A percentile compares a stretch with the other conserved stretches of the same genome.
These are phyloP conservation scores for Drosophila parvula DNA, from an alignment of 1,140 invertebrate genomes.

Conservation along the genomic window DNA sequence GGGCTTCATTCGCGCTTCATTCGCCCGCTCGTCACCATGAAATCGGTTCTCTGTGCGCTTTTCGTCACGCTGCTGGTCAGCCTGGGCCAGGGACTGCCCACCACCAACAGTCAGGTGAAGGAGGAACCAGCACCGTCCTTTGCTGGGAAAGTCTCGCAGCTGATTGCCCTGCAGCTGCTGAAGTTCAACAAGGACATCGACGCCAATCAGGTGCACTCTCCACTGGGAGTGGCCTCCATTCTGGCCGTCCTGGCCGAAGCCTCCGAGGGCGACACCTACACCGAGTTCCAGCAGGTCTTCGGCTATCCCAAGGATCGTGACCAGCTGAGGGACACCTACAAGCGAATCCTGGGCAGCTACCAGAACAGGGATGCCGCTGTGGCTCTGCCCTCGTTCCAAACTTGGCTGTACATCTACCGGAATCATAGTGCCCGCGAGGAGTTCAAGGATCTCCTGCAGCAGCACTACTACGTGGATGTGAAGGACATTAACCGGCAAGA, in stretches of 20 bases:
- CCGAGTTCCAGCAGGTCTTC: constrained; percentile 86
- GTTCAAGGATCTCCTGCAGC: constrained; percentile 86
- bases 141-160: constrained; percentile 71
- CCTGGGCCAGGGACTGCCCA: constrained; percentile 42
- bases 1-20: constrained; percentile 73
- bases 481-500: constrained; percentile 85
- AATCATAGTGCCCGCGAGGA: constrained; percentile 87
- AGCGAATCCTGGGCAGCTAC: constrained; percentile 85
- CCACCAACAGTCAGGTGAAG: constrained; percentile 6
- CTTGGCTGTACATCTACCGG: constrained; percentile 88
- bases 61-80: constrained; percentile 29
- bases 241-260: constrained; percentile 87
- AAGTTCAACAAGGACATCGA: constrained; percentile 85
- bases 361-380: constrained; percentile 85
- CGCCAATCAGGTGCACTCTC: constrained; percentile 87
- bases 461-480: constrained; percentile 87
- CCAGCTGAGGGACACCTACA: constrained; percentile 75
- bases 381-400: constrained; percentile 86
- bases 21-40: constrained; percentile 64
- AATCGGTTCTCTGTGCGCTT: constrained; percentile 55
- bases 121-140: constrained; percentile 36
- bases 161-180: constrained; percentile 74
- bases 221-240: constrained; percentile 86
- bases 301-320: constrained; percentile 85
- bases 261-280: constrained; percentile 85